A percentile compares a stretch with the other conserved stretches of the same genome.
Conservation (phyloP, 2,797 vertebrate genomes). For the Scyliorhinus canicula region DNA sequence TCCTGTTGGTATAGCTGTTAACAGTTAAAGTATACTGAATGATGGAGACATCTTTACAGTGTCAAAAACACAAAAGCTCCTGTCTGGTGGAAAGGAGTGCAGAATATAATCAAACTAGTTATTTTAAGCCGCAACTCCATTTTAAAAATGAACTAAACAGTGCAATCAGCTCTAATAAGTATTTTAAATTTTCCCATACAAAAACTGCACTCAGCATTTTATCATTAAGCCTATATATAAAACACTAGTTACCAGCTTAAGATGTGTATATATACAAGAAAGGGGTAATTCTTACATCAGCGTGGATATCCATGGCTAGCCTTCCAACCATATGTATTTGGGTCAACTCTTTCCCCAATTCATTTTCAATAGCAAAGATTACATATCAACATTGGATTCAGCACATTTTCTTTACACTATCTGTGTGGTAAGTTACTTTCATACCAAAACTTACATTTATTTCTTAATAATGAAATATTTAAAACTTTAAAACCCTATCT, state of each 20-base stretch:
- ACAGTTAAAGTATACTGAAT: slow-evolving; percentile 31
- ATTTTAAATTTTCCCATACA: background rate
- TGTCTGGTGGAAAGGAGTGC: background rate
- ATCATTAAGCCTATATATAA: background rate
- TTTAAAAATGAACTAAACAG: background rate
- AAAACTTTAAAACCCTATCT: background rate
- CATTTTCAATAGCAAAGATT: background rate
- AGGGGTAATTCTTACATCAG: background rate
- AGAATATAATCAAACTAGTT: slow-evolving; percentile 25
- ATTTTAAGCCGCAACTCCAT: slow-evolving; percentile 9
- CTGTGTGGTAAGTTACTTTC: background rate
- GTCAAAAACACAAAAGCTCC: slow-evolving; percentile 35
- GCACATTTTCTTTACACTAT: background rate
- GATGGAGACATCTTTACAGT: slow-evolving; percentile 34
- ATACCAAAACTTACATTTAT: background rate
- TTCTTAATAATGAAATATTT: background rate
- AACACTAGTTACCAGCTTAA: background rate
- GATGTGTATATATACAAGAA: background rate
- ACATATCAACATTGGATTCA: background rate
- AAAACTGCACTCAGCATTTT: slow-evolving; percentile 9
- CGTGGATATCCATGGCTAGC: background rate
- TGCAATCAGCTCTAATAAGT: background rate
- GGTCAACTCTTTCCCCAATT: background rate
- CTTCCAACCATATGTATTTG: background rate
- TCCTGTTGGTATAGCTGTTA: slow-evolving; percentile 38